These are phyloP conservation scores for Sprattus sprattus DNA, from an alignment of 2,113 vertebrate species.

Conservation along the genomic window DNA sequence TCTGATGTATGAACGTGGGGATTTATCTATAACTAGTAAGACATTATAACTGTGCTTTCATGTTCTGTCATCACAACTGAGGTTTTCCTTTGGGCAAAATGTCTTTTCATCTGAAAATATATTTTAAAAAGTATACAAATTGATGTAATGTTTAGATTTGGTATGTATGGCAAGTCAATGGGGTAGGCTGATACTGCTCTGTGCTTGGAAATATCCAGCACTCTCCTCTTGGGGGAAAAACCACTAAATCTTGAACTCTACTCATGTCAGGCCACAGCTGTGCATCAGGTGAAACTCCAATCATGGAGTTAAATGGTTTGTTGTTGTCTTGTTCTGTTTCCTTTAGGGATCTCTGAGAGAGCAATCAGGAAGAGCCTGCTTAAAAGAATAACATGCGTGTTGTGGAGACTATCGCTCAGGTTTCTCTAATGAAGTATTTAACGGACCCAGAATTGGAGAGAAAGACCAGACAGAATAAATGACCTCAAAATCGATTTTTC, in stretches of 20 bases:
- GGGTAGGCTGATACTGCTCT: background rate
- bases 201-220: background rate
- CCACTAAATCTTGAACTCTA: background rate
- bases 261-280: background rate
- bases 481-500: conserved; percentile 46
- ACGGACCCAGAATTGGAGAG: conserved; percentile 36
- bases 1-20: too few species aligned
- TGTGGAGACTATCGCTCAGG: conserved; percentile 29
- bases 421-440: conserved; percentile 55
- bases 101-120: too few species aligned
- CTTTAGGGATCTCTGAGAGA: conserved; percentile 42
- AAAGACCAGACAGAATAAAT: conserved; percentile 47
- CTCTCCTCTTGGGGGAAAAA: background rate
- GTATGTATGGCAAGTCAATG: background rate
- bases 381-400: conserved; percentile 19
- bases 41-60: too few species aligned
- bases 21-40: too few species aligned
- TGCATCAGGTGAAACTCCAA: conserved; percentile 26
- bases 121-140: background rate
- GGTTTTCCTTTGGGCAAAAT: too few species aligned
- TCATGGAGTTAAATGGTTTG: conserved; percentile 44
- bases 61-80: too few species aligned
- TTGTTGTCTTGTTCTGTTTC: conserved; percentile 47
- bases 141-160: background rate
- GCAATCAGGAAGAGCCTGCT: conserved; percentile 36